Evolutionary conservation across 30 jellyfish, hydroid and myxozoan genomes (phyloP).

Genomic region (Aurelia aurita): DNA sequence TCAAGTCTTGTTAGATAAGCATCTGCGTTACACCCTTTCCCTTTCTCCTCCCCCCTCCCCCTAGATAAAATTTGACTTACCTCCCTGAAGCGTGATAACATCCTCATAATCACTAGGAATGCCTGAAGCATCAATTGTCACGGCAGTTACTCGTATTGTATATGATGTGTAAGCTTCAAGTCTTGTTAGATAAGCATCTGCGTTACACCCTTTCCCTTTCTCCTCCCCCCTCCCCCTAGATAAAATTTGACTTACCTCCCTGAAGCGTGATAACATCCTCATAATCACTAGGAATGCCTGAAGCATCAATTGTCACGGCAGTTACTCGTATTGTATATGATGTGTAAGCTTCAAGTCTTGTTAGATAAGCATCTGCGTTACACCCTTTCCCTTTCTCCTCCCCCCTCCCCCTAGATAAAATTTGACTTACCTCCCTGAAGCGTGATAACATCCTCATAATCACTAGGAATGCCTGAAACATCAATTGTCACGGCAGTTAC

Average conservation of each 20-base stretch:
- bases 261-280: slow-evolving; percentile 60
- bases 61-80: slow-evolving; percentile 38
- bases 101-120: slow-evolving; percentile 41
- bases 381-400: too few relatives aligned
- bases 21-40: too few relatives aligned
- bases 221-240: too few relatives aligned
- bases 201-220: too few relatives aligned
- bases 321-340: slow-evolving; percentile 55
- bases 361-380: slow-evolving; percentile 23
- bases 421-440: slow-evolving; percentile 72
- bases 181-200: slow-evolving; percentile 29
- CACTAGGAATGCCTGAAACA: slow-evolving; percentile 49
- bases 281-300: slow-evolving; percentile 43
- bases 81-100: slow-evolving; percentile 77
- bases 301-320: slow-evolving; percentile 44
- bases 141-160: slow-evolving; percentile 57
- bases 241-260: slow-evolving; percentile 67
- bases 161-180: slow-evolving; percentile 41
- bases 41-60: too few relatives aligned
- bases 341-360: slow-evolving; percentile 41
- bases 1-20: slow-evolving; percentile 32
- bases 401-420: too few relatives aligned
- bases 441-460: slow-evolving; percentile 43
- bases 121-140: slow-evolving; percentile 42
- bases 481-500: slow-evolving; percentile 54